Evolutionary conservation across 2,797 vertebrate genomes (phyloP).

Genomic region (Caiman crocodilus): DNA sequence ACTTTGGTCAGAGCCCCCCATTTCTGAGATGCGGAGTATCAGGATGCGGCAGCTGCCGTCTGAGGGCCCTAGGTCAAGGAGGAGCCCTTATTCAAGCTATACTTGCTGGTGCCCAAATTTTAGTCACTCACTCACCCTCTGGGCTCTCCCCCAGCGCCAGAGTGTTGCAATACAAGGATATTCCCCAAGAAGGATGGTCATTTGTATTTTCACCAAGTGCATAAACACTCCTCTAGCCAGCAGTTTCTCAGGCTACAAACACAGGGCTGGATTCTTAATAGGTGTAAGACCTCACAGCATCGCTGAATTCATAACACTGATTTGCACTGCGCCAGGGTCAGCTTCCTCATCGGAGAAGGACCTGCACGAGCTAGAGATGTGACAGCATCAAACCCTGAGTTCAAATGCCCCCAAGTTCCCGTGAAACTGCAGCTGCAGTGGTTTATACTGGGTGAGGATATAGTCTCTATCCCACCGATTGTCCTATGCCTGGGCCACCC

Average conservation of each 20-base stretch:
- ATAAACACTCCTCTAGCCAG: neutral
- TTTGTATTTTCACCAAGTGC: neutral
- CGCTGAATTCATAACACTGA: neutral
- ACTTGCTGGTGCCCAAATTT: neutral
- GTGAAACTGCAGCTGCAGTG: neutral
- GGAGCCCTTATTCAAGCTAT: neutral
- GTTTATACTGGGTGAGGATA: neutral
- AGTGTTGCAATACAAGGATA: neutral
- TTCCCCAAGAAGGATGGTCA: neutral
- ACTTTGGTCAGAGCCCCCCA: neutral
- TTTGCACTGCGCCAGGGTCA: neutral
- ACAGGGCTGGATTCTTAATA: neutral
- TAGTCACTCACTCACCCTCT: neutral
- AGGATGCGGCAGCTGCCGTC: neutral
- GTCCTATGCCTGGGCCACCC: neutral
- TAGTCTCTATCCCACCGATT: neutral
- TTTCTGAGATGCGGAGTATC: neutral
- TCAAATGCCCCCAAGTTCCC: neutral
- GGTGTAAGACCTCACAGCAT: neutral
- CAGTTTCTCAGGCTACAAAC: neutral
- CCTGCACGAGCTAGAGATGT: accelerated
- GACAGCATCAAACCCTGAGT: accelerated
- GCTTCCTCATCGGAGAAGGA: neutral
- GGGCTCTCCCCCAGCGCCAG: neutral
- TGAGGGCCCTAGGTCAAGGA: neutral